phyloP scores from a whole-genome alignment of 2,113 vertebrate genomes.

The Pontoporia blainvillei region DNA sequence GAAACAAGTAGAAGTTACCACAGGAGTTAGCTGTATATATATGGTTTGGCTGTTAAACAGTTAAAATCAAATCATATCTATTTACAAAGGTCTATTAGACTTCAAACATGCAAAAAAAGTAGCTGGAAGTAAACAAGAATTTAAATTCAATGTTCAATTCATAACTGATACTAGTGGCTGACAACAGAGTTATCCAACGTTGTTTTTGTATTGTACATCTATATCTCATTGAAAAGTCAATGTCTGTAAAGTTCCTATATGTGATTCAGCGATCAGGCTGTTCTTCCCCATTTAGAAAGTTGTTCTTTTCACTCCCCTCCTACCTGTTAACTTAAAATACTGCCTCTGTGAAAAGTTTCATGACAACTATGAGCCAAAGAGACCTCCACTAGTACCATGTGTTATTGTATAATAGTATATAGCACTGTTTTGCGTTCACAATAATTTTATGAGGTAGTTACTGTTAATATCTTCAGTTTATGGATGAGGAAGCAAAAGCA shows the following conservation, averaged over 20 bases:
- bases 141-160: not conserved
- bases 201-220: not conserved
- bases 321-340: constrained; percentile 20
- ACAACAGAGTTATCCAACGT: not conserved
- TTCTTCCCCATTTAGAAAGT: not conserved
- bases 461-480: not conserved
- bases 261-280: not conserved
- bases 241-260: not conserved
- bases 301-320: not conserved
- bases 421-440: not conserved
- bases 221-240: not conserved
- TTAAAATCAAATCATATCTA: not conserved
- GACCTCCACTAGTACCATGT: not conserved
- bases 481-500: not conserved
- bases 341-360: not conserved
- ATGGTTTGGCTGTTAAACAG: not conserved
- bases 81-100: constrained; percentile 12
- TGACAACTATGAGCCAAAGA: not conserved
- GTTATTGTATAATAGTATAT: not conserved
- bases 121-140: not conserved
- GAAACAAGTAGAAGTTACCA: constrained; percentile 19
- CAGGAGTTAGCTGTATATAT: not conserved
- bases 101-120: constrained; percentile 7
- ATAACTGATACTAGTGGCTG: not conserved
- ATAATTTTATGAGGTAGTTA: constrained; percentile 10